A percentile compares a stretch with the other conserved stretches of the same genome.
These are phyloP conservation scores for Trachythela sp. DNA, from an alignment of 64 coral and sea anemone genomes.

Conservation along the genomic window DNA sequence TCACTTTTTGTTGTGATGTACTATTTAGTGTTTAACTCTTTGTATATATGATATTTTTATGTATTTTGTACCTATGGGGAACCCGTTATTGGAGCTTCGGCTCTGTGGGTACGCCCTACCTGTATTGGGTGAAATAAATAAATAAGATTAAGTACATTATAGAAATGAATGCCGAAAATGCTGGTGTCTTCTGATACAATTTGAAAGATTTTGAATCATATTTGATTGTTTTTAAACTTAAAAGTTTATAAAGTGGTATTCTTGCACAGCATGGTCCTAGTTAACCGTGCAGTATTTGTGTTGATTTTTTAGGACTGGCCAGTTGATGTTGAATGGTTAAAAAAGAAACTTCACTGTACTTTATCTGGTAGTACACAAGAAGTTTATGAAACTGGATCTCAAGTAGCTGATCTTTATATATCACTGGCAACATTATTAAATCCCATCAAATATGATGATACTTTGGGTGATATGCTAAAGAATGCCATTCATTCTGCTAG, in stretches of 20 bases:
- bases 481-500: constrained; percentile 55
- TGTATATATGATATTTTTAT: no score
- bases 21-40: no score
- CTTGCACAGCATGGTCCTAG: no score
- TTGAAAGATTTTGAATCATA: no score
- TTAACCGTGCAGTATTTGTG: neutral
- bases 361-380: constrained; percentile 82
- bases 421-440: constrained; percentile 59
- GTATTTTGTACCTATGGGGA: no score
- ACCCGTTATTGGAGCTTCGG: no score
- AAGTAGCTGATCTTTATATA: constrained; percentile 82
- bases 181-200: no score
- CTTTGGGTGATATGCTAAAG: constrained; percentile 40
- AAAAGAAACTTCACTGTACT: constrained; percentile 55
- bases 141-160: no score
- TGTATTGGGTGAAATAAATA: no score
- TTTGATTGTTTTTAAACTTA: neutral
- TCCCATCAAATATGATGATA: neutral
- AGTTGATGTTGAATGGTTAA: constrained; percentile 78
- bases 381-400: constrained; percentile 97
- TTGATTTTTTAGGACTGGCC: constrained; percentile 77
- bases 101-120: no score
- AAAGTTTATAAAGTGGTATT: neutral
- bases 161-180: no score
- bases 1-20: no score